phyloP scores from a whole-genome alignment of 2,113 vertebrate species.

The Cariama cristata region DNA sequence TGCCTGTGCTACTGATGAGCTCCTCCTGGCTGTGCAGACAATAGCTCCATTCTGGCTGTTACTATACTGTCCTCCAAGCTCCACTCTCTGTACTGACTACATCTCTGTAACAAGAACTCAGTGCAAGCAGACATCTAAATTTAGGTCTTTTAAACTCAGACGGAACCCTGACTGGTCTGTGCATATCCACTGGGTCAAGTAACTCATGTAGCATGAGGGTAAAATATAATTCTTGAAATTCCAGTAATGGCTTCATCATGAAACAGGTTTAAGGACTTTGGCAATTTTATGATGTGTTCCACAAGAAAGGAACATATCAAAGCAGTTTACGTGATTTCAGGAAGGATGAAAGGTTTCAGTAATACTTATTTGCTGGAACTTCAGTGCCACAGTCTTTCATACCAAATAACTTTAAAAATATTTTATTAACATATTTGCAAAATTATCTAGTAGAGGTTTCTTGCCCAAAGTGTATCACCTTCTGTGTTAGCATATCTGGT shows the following conservation, averaged over 20 bases:
- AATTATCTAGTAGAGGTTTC: background rate
- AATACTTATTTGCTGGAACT: background rate
- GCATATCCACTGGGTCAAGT: background rate
- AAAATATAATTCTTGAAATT: background rate
- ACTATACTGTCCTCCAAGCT: background rate
- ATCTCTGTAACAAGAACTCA: background rate
- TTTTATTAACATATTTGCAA: background rate
- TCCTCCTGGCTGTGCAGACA: background rate
- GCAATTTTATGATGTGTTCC: background rate
- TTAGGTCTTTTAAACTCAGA: background rate
- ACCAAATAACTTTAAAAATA: background rate
- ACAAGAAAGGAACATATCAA: background rate
- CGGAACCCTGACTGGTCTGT: background rate
- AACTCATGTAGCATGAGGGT: background rate
- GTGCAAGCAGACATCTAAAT: background rate
- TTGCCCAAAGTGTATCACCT: background rate
- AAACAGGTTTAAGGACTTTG: background rate
- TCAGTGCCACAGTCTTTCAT: background rate
- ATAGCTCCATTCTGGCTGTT: background rate
- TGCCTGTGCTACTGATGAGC: background rate
- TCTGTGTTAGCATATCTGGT: background rate
- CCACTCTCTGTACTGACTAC: background rate
- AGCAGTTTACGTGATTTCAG: background rate
- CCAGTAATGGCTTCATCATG: background rate
- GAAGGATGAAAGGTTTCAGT: background rate